These are phyloP conservation scores for Ageneiosus marmoratus DNA, from an alignment of 2,113 vertebrate species.

Conservation along the genomic window DNA sequence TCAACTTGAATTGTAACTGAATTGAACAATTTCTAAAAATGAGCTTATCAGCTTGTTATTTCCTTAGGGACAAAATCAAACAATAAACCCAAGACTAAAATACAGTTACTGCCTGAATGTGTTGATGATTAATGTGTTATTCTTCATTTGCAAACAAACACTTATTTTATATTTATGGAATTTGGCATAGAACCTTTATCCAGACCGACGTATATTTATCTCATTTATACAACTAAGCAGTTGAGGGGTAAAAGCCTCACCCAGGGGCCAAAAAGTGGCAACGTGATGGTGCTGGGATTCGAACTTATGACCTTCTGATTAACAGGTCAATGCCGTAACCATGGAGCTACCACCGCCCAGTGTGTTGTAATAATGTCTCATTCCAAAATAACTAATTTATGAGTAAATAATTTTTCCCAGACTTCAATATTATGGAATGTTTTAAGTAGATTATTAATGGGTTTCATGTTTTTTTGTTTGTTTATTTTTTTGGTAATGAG, in stretches of 20 bases:
- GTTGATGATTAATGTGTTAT: not conserved
- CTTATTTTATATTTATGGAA: too few relatives aligned
- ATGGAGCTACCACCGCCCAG: too few relatives aligned
- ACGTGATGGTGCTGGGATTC: too few relatives aligned
- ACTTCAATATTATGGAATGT: not conserved
- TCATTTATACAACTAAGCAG: too few relatives aligned
- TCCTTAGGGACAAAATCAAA: not conserved
- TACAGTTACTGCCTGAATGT: not conserved
- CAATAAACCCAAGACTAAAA: not conserved
- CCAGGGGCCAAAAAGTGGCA: too few relatives aligned
- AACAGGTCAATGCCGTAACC: too few relatives aligned
- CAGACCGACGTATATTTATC: too few relatives aligned
- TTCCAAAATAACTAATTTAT: not conserved
- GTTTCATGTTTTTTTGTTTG: too few relatives aligned
- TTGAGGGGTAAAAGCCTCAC: too few relatives aligned
- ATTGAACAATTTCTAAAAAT: not conserved
- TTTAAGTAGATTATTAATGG: not conserved
- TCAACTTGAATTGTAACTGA: not conserved
- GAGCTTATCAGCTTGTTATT: not conserved
- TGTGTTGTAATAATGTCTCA: not conserved
- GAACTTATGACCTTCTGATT: too few relatives aligned
- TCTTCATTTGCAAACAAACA: not conserved
- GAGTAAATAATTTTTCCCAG: not conserved
- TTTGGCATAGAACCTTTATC: too few relatives aligned
- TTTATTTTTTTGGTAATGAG: too few relatives aligned